Conservation (phyloP, 2,888 invertebrate species). For the Hirtodrosophila cameraria region DNA sequence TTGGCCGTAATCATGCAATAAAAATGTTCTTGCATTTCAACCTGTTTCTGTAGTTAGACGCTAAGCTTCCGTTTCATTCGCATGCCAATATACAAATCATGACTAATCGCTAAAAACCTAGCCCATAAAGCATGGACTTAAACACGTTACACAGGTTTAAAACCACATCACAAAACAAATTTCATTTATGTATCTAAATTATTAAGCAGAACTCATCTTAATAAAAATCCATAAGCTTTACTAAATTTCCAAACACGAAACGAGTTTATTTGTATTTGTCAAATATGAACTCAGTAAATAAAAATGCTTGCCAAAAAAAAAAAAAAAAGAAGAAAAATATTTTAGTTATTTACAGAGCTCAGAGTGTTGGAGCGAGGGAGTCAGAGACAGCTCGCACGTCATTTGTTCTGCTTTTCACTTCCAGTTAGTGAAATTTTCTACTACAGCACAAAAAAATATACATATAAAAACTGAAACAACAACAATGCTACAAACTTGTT, state of each 20-base stretch:
- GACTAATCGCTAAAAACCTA: conserved; percentile 61
- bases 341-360: conserved; percentile 43
- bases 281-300: conserved; percentile 55
- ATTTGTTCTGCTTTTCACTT: conserved; percentile 80
- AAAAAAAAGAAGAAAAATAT: not conserved
- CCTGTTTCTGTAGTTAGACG: conserved; percentile 1
- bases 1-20: too few species aligned
- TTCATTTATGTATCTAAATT: conserved; percentile 48
- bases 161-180: conserved; percentile 33
- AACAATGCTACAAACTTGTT: conserved; percentile 34
- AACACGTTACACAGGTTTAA: conserved; percentile 65
- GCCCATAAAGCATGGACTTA: conserved; percentile 50
- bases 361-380: conserved; percentile 26
- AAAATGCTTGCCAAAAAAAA: conserved; percentile 53
- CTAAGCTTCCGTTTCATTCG: conserved; percentile 59
- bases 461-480: too few species aligned
- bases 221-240: conserved; percentile 34
- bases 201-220: conserved; percentile 68
- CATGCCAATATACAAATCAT: conserved; percentile 57
- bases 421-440: conserved; percentile 73
- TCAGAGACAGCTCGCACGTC: conserved; percentile 35
- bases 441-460: conserved; percentile 27
- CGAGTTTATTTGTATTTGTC: conserved; percentile 57
- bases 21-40: not conserved
- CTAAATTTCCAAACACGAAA: conserved; percentile 47